Conservation (phyloP, 2,797 vertebrate species). For the Threskiornis aethiopicus region DNA sequence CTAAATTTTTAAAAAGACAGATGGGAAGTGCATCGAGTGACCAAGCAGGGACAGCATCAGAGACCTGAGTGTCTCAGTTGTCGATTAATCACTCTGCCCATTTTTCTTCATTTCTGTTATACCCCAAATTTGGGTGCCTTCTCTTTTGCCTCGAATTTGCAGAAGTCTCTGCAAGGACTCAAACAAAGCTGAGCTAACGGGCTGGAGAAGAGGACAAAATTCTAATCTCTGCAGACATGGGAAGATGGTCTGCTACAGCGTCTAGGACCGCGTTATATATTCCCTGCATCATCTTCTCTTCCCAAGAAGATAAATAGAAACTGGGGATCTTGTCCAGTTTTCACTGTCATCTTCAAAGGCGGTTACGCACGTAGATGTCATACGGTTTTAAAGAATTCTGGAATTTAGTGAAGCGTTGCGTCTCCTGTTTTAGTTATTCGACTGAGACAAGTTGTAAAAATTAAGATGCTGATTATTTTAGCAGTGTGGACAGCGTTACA, state of each 20-base stretch:
- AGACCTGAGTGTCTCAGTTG: background rate
- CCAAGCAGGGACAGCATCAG: background rate
- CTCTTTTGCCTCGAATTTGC: background rate
- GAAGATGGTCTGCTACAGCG: background rate
- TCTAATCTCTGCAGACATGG: background rate
- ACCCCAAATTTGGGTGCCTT: background rate
- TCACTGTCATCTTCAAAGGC: accelerated
- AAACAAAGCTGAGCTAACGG: background rate
- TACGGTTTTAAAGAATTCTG: background rate
- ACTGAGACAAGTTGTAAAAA: background rate
- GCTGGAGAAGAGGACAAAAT: background rate
- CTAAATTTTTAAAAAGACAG: background rate
- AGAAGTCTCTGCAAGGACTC: background rate
- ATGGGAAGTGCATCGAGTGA: background rate
- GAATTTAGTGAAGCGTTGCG: accelerated
- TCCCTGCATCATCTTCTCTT: background rate
- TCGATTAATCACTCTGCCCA: background rate
- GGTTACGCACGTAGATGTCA: accelerated
- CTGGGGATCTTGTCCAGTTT: background rate
- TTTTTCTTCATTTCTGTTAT: background rate
- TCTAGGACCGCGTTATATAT: background rate
- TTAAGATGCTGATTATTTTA: background rate
- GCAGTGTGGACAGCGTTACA: too few species aligned
- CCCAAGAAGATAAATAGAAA: background rate
- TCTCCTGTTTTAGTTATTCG: background rate